Evolutionary conservation across 1,140 invertebrate genomes (phyloP).

Genomic region (Helicoverpa armigera): DNA sequence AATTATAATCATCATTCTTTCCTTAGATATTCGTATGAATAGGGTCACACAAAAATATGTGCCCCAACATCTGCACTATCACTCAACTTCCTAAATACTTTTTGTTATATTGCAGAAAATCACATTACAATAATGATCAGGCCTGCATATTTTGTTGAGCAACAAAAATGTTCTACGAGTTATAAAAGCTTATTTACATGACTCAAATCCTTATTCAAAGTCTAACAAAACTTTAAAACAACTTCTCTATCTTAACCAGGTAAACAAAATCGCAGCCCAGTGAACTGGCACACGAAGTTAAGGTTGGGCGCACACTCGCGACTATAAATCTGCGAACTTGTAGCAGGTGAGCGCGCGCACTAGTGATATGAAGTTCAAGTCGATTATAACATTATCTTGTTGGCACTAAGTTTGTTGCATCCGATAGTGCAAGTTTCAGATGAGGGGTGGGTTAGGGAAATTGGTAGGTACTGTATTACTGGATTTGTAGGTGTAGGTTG

Average conservation of each 20-base stretch:
- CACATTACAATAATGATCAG: too few relatives aligned
- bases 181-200: neutral
- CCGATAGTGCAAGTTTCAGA: conserved; percentile 2
- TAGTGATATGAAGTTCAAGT: conserved; percentile 19
- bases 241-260: conserved; percentile 15
- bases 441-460: neutral
- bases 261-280: conserved; percentile 24
- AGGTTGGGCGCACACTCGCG: neutral
- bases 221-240: neutral
- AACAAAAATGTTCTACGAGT: too few relatives aligned
- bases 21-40: too few relatives aligned
- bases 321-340: conserved; percentile 32
- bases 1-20: too few relatives aligned
- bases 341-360: conserved; percentile 21
- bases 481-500: too few relatives aligned
- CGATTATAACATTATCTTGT: conserved; percentile 36
- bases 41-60: too few relatives aligned
- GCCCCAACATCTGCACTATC: too few relatives aligned
- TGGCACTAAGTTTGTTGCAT: conserved; percentile 9
- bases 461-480: too few relatives aligned
- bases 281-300: conserved; percentile 34
- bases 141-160: too few relatives aligned
- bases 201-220: neutral
- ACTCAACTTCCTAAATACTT: too few relatives aligned
- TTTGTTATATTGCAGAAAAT: too few relatives aligned